Conservation (phyloP, 2,888 invertebrate genomes). For the Adelognathus sp. region DNA sequence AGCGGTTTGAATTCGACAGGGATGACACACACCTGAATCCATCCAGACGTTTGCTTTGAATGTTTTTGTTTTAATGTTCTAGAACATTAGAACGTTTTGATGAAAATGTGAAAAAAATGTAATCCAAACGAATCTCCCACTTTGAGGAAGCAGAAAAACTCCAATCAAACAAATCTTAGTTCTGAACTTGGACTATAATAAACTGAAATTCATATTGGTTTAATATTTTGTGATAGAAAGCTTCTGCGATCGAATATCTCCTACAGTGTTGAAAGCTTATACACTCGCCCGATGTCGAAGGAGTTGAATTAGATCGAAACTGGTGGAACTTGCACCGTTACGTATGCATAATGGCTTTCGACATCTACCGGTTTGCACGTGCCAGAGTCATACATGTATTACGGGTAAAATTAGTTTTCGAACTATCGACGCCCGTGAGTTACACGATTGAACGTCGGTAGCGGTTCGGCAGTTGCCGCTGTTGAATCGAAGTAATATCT, state of each 20-base stretch:
- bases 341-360: conserved; percentile 31
- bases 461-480: background rate
- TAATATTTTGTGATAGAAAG: background rate
- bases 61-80: no score
- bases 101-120: no score
- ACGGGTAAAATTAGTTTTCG: conserved; percentile 57
- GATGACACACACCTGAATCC: no score
- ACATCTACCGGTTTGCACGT: conserved; percentile 32
- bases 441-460: conserved; percentile 38
- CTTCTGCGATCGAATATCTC: background rate
- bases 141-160: no score
- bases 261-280: background rate
- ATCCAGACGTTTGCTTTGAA: no score
- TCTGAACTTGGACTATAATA: no score
- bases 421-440: conserved; percentile 45
- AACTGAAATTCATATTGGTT: no score
- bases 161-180: no score
- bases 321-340: background rate
- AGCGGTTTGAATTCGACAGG: no score
- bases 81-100: no score
- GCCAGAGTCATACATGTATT: conserved; percentile 41
- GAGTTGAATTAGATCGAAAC: conserved; percentile 34
- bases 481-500: conserved; percentile 52
- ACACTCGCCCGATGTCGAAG: background rate
- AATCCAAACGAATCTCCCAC: no score